Percentiles rank a stretch among this genome's conserved stretches.
Conservation (phyloP, 2,888 invertebrate species). For the Megamerina dolium region DNA sequence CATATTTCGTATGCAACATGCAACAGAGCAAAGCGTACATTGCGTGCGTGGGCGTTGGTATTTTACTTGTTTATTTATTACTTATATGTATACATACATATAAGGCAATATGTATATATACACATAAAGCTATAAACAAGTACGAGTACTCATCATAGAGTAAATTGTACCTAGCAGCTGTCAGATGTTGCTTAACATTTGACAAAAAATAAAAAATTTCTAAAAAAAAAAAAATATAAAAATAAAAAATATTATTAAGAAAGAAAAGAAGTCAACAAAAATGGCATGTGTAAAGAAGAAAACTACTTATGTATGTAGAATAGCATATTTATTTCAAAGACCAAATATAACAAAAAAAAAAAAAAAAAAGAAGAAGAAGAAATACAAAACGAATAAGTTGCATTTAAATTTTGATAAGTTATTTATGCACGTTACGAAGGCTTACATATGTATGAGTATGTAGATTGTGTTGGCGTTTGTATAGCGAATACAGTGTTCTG, state of each 20-base stretch:
- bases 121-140: too few relatives aligned
- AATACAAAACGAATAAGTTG: conserved; percentile 20
- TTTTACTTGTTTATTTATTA: conserved; percentile 22
- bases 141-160: too few relatives aligned
- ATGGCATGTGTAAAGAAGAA: too few relatives aligned
- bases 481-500: too few relatives aligned
- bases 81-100: neutral
- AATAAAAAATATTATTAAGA: neutral
- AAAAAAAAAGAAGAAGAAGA: conserved; percentile 12
- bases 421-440: too few relatives aligned
- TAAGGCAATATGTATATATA: too few relatives aligned
- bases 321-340: too few relatives aligned
- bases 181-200: conserved; percentile 12
- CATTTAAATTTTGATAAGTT: conserved; percentile 39
- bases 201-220: conserved; percentile 1
- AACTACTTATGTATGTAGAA: too few relatives aligned
- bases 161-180: too few relatives aligned
- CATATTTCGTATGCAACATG: conserved; percentile 6
- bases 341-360: neutral
- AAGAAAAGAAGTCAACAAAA: neutral
- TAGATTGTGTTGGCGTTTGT: too few relatives aligned
- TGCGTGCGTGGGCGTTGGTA: conserved; percentile 17
- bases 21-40: conserved; percentile 5
- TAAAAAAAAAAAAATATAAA: neutral
- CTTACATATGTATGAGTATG: too few relatives aligned